Base-by-base conservation (phyloP, 2,888 invertebrate species). In the Leptopilina syphax region DNA sequence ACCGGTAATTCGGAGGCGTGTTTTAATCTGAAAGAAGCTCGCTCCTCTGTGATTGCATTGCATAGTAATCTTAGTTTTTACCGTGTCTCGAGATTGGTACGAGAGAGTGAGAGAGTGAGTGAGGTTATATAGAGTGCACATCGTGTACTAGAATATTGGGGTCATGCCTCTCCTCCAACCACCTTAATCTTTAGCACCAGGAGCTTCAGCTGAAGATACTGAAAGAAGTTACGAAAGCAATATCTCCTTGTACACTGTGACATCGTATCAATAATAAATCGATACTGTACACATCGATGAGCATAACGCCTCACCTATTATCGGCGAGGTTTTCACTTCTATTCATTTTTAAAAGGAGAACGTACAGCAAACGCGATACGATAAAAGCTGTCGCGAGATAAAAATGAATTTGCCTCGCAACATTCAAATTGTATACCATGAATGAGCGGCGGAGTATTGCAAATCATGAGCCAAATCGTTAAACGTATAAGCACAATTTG, bases 1-100 rank as follows among this genome's bases (percentile, higher is more conserved):
- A 83, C 84, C 82, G 83, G 86, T 86, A 88, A 87, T 89, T 77
- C 34, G 57, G 77, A 60, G 81, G 65, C 82, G 85, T 81, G 87
- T 87, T 88, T 88, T 88, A 88, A 88, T 88, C 87, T 79, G 84
- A 87, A 86, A 87, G 86, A 87, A 86, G 83, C 83, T 68, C 82
- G 76, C 79, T 54, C 80, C 65, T 80, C 81, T 78, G 86, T 90
- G 90, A 90, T 90, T 90, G 87, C 90, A 89, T 90, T 87, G 88
- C 88, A 89, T 88, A 87, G 89, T 88, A 90, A 90, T 90, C 90
- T 90, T 88, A 86, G 89, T 90, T 90, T 90, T 90, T 90, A 88
- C 86, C 86, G 82, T 80, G 81, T 83, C 84, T 83, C 83, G 85
- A 85, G 85, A 89, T 88, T 89, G 88, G 85, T 83, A 83, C 78